Evolutionary conservation across 2,797 vertebrate genomes (phyloP), one percentile per base, ranked within the genome.

Genomic region (Sparus aurata): DNA sequence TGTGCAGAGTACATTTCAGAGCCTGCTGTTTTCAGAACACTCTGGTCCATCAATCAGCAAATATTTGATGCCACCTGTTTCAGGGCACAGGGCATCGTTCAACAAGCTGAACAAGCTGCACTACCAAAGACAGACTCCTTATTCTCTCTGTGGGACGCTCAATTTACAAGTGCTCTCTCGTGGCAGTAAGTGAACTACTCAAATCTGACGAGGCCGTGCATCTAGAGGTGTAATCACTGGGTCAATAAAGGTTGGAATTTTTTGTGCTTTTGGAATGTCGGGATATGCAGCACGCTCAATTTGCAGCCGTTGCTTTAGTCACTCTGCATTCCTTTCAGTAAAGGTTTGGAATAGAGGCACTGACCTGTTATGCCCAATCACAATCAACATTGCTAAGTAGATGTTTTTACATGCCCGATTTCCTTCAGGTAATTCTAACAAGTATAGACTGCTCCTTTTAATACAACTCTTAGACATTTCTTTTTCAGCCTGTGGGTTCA

Each of bases 51-150:
- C 22, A 18, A 46, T 22, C 34, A 60, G 53, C 20, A 64, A 43
- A 34, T 27, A 17, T 34, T 65, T 59, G 30, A 59, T 63, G 50
- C 67, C 60, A 61, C 34, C 54, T 70, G 54, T 75, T 55, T 71
- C 22, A 27, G 53, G 60, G 52, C 55, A 49, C 27, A 70, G 59
- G 52, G 27, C 54, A 10, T 47, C 18, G 4, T 70, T 47, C 41
- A 71, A 66, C 47, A 61, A 22, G 25, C 49, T 50, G 50, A 67
- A 50, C 55, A 72, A 13, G 22, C 53, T 17, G 55, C 66, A 47
- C 55, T 22, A 22, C 49, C 34, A 59, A 38, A 58, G 16, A 34
- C 25, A n/a, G 7, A 46, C 11, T 11, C 16, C 66, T 11, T 27
- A 3, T 59, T 45, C 38, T 23, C 64, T 53, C 49, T 52, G 34